These are phyloP conservation scores for Tipula helvola DNA, from an alignment of 2,888 invertebrate species.

Conservation along the genomic window DNA sequence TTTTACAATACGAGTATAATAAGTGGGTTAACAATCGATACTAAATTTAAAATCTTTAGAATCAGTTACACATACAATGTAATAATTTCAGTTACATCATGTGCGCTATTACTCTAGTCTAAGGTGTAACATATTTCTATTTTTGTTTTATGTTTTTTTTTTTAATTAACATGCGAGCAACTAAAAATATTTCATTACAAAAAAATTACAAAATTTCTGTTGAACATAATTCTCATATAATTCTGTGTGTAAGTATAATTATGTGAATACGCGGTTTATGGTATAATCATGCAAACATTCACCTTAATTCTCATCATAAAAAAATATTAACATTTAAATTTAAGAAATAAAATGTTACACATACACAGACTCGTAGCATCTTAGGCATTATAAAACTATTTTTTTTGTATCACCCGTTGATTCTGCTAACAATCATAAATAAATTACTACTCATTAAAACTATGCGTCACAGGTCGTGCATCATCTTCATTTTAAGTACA, in stretches of 20 bases:
- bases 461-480: not conserved
- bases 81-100: not conserved
- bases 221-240: not conserved
- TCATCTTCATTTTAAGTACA: not conserved
- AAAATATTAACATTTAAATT: not conserved
- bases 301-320: not conserved
- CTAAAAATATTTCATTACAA: not conserved
- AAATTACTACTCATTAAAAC: not conserved
- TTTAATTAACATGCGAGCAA: not conserved
- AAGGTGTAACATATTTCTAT: not conserved
- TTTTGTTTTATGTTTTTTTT: not conserved
- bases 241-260: not conserved
- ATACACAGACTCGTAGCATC: not conserved
- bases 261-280: not conserved
- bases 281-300: not conserved
- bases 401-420: not conserved
- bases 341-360: not conserved
- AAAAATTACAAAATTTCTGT: not conserved
- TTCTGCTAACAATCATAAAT: not conserved
- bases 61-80: not conserved
- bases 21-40: not conserved
- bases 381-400: not conserved
- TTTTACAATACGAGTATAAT: too few species aligned
- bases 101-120: not conserved
- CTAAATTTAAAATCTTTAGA: not conserved